These are phyloP conservation scores for Zalophus californianus DNA, from an alignment of 2,797 vertebrate genomes.

Conservation along the genomic window DNA sequence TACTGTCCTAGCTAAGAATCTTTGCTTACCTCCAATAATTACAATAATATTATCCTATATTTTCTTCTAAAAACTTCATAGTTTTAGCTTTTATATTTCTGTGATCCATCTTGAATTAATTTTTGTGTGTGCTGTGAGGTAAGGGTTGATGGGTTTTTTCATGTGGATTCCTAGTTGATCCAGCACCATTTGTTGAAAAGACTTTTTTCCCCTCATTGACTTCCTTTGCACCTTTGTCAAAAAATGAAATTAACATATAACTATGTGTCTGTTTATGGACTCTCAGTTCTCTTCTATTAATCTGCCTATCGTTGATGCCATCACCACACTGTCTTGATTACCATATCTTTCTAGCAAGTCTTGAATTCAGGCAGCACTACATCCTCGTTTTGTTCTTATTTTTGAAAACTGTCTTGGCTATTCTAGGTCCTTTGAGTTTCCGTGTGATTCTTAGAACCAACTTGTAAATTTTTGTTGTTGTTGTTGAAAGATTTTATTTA, in stretches of 20 bases:
- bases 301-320: background rate
- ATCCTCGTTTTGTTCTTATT: background rate
- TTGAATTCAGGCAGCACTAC: background rate
- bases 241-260: background rate
- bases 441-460: background rate
- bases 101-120: background rate
- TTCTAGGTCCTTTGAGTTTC: background rate
- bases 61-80: background rate
- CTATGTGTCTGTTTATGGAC: background rate
- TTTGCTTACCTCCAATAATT: background rate
- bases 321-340: background rate
- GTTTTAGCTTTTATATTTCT: background rate
- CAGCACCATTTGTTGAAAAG: background rate
- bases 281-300: background rate
- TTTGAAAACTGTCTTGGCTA: background rate
- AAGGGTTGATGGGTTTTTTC: background rate
- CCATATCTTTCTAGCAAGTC: background rate
- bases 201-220: background rate
- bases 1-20: background rate
- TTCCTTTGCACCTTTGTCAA: background rate
- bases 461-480: background rate
- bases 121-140: background rate
- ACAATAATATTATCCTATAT: background rate
- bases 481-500: too few relatives aligned
- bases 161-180: background rate